Evolutionary conservation across 2,888 invertebrate species (phyloP), one percentile per base, ranked within the genome.

Genomic region (Scaptomyza cyrtandrae): DNA sequence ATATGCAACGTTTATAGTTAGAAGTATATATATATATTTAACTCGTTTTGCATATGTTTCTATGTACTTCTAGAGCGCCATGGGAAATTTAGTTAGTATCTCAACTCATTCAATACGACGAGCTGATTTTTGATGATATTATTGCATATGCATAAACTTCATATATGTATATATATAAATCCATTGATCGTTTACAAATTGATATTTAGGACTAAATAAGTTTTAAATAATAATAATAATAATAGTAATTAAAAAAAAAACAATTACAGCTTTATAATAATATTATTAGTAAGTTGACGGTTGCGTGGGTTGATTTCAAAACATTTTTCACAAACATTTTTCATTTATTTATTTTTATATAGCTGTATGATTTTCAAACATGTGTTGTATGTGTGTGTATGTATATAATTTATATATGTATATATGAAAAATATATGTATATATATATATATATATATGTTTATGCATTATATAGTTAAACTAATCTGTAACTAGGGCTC

Each of bases 401-500:
- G 53, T 65, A 62, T 62, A 52, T 69, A 62, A 62, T 56, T 57
- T 63, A 49, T 70, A 58, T 77, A 61, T 77, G 44, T 75, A 78
- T 75, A 73, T 75, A 78, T 78, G 69, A 78, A 78, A 75, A 73
- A 75, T 77, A 75, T 72, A 78, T 75, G 61, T 56, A 53, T 62
- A 48, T 70, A 61, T 77, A 61, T 70, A 61, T 77, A 61, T 77
- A 33, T 75, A 73, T 75, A 73, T 75, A 73, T 39, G 39, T 39
- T 39, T 67, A 68, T 63, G 46, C 50, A 58, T 66, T 78, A 64
- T 81, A 77, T 83, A 88, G 83, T 88, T 83, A 86, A 83, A 83
- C 88, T 88, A 83, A 83, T 76, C 83, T 85, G 86, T 83, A 86
- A 83, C 88, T 88, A 83, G 88, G 83, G 83, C 72, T 85, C 84